Evolutionary conservation across 2,888 invertebrate species (phyloP), one percentile per base, ranked within the genome.

Genomic region (Pandemis corylana): DNA sequence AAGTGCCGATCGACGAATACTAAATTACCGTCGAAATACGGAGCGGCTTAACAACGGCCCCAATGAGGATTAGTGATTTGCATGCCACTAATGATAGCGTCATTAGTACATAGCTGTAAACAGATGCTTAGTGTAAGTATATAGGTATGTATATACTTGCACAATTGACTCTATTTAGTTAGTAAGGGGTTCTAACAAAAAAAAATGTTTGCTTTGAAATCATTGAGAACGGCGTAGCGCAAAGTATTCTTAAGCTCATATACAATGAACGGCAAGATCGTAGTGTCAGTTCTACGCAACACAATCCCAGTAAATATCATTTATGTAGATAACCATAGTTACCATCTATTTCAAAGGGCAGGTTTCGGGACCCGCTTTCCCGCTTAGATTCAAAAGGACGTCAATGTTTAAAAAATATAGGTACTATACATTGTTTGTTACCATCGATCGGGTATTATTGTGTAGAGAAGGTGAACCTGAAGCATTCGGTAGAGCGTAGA

Each of bases 1-100:
- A 91, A 87, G 90, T 87, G 82, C 91, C 90, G 89, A 83, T 87
- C 82, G 82, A 82, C 80, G 81, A 80, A 69, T 72, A 66, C 65
- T 61, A 68, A 72, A 71, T 72, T 72, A 75, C 68, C 49, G 56
- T 36, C 64, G 41, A 71, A 71, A 68, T 62, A 56, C 46, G 61
- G 36, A 49, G 49, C 46, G 44, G 59, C 59, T 59, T 46, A 62
- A 75, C 66, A 53, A 49, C 49, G 61, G 42, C 49, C 36, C 44
- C 44, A 20, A 49, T 44, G 66, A 61, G 44, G 42, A 44, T 69
- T 74, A 56, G 46, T 71, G 15, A 66, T 75, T 75, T 42, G 75
- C 75, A 71, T 53, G 41, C 65, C 41, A 63, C 46, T 49, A 64
- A 44, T 44, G 64, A 64, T 64, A 44, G 44, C 15, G 41, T 41